A percentile compares a stretch with the other conserved stretches of the same genome.
phyloP scores from a whole-genome alignment of 1,140 invertebrate species.

The Leguminivora glycinivorella region DNA sequence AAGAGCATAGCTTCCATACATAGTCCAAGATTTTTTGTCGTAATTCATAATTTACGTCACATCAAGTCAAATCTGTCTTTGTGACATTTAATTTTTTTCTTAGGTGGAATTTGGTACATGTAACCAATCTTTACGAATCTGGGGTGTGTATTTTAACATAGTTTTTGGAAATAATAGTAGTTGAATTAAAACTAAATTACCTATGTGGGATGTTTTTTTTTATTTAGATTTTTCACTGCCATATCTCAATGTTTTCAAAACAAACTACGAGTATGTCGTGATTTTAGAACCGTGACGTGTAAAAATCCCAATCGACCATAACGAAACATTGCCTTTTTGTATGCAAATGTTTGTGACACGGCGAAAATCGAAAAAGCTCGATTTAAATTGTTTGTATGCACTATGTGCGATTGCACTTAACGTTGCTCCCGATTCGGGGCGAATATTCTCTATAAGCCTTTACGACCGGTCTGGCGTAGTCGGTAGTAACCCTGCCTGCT shows the following conservation, averaged over 20 bases:
- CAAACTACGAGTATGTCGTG: not conserved
- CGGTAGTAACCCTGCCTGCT: too few relatives aligned
- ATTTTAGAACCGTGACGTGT: not conserved
- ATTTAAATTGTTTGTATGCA: constrained; percentile 18
- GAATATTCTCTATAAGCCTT: not conserved
- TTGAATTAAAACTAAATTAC: too few relatives aligned
- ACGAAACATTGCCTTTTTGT: constrained; percentile 15
- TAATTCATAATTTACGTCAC: too few relatives aligned
- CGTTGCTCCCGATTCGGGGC: not conserved
- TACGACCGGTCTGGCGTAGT: too few relatives aligned
- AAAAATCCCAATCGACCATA: constrained; percentile 8
- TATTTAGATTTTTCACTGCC: not conserved
- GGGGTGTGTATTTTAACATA: too few relatives aligned
- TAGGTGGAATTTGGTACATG: too few relatives aligned
- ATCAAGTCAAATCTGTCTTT: too few relatives aligned
- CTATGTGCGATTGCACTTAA: not conserved
- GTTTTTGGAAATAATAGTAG: too few relatives aligned
- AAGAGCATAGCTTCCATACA: too few relatives aligned
- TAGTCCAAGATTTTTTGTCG: too few relatives aligned
- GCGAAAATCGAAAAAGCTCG: constrained; percentile 10
- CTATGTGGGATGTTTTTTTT: not conserved
- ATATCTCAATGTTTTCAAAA: not conserved
- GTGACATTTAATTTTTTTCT: too few relatives aligned
- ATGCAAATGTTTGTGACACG: constrained; percentile 19
- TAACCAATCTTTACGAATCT: too few relatives aligned